A percentile compares a stretch with the other conserved stretches of the same genome.
Conservation (phyloP, 2,113 vertebrate genomes). For the Mormyrus lacerda region DNA sequence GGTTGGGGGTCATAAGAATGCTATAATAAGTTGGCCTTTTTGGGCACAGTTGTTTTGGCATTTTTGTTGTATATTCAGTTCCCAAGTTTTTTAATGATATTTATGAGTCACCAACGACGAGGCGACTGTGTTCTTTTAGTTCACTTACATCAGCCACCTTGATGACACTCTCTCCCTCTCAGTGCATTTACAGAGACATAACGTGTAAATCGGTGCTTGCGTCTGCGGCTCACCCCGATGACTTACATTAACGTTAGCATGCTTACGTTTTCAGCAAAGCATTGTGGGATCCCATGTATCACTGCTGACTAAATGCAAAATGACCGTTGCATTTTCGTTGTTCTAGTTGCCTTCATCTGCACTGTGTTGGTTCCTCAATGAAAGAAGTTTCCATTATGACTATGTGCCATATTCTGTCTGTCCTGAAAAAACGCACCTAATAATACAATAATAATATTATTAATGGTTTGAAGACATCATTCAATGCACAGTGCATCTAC, state of each 20-base stretch:
- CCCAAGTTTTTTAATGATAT: not conserved
- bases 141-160: not conserved
- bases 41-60: not conserved
- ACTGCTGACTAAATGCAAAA: not conserved
- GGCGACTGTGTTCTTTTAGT: not conserved
- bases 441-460: not conserved
- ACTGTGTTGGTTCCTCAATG: too few species aligned
- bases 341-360: not conserved
- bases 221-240: not conserved
- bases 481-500: not conserved
- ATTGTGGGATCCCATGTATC: slow-evolving; percentile 1
- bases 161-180: not conserved
- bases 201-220: not conserved
- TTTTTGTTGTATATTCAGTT: not conserved
- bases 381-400: not conserved
- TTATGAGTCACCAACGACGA: not conserved
- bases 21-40: not conserved
- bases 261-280: not conserved
- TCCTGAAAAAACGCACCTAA: not conserved
- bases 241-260: not conserved
- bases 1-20: not conserved
- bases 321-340: not conserved
- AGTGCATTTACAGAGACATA: not conserved
- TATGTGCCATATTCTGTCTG: not conserved
- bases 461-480: not conserved